Conservation (phyloP, 2,888 invertebrate genomes). For the Stenotaenia linearis region DNA sequence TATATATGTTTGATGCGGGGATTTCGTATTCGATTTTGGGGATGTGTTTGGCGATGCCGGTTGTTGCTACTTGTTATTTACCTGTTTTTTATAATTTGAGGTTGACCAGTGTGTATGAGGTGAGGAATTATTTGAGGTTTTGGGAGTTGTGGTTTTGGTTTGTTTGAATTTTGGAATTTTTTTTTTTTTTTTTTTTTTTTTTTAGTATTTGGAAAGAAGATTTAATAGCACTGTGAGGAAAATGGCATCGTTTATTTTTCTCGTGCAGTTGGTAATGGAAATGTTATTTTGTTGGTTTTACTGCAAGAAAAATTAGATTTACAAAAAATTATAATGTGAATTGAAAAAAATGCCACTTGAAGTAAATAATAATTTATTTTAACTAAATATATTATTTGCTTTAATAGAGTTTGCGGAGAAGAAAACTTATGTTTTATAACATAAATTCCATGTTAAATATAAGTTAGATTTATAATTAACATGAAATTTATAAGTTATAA, state of each 20-base stretch:
- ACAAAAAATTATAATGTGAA: no score
- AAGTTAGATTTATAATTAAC: background rate
- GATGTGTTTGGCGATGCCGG: conserved; percentile 45
- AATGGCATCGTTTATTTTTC: conserved; percentile 31
- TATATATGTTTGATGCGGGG: conserved; percentile 79
- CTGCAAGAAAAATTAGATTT: background rate
- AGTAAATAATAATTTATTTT: no score
- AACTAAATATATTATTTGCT: no score
- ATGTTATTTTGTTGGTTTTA: background rate
- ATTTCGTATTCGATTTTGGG: conserved; percentile 51
- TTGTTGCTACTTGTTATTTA: conserved; percentile 66
- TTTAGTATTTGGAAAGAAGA: conserved; percentile 34
- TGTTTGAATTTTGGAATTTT: background rate
- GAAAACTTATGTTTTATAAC: no score
- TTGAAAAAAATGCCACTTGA: no score
- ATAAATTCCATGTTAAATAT: no score
- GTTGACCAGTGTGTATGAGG: conserved; percentile 80
- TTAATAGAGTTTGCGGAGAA: no score
- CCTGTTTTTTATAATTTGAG: conserved; percentile 79
- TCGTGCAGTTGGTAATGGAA: conserved; percentile 17
- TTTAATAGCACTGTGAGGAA: conserved; percentile 24
- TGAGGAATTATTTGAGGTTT: no score
- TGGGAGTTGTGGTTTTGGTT: background rate
- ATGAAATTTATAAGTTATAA: background rate
- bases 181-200: background rate